Evolutionary conservation across 2,888 invertebrate genomes (phyloP).

Genomic region (Petrolisthes cinctipes): DNA sequence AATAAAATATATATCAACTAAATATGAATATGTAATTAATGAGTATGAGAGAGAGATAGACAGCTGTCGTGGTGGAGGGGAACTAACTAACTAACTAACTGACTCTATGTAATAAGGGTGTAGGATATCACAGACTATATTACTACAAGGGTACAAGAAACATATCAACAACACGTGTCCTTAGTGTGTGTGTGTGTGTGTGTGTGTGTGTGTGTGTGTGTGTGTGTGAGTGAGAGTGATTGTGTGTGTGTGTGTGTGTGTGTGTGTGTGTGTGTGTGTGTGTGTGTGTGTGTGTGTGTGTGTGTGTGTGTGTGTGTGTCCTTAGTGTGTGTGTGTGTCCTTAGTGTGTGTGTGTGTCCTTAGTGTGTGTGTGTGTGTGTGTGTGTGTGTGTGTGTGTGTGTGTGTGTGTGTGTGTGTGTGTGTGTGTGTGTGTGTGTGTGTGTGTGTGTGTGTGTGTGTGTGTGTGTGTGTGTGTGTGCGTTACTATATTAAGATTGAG

Average conservation of each 20-base stretch:
- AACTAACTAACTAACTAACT: not conserved
- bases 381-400: conserved; percentile 15
- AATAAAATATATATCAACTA: too few relatives aligned
- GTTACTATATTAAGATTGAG: too few relatives aligned
- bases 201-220: conserved; percentile 41
- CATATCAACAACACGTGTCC: not conserved
- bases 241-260: conserved; percentile 12
- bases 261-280: conserved; percentile 24
- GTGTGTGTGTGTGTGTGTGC: too few relatives aligned
- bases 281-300: not conserved
- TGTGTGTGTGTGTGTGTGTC: not conserved
- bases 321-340: not conserved
- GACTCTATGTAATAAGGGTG: too few relatives aligned
- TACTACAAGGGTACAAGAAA: not conserved
- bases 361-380: too few relatives aligned
- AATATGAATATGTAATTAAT: not conserved
- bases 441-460: too few relatives aligned
- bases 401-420: too few relatives aligned
- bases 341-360: too few relatives aligned
- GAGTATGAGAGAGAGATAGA: not conserved
- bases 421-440: conserved; percentile 15
- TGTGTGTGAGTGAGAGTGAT: conserved; percentile 26
- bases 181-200: conserved; percentile 18
- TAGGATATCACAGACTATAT: too few relatives aligned
- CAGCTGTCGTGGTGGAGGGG: not conserved